phyloP scores from a whole-genome alignment of 2,888 invertebrate genomes.

The Glyphotaelius pellucidus region DNA sequence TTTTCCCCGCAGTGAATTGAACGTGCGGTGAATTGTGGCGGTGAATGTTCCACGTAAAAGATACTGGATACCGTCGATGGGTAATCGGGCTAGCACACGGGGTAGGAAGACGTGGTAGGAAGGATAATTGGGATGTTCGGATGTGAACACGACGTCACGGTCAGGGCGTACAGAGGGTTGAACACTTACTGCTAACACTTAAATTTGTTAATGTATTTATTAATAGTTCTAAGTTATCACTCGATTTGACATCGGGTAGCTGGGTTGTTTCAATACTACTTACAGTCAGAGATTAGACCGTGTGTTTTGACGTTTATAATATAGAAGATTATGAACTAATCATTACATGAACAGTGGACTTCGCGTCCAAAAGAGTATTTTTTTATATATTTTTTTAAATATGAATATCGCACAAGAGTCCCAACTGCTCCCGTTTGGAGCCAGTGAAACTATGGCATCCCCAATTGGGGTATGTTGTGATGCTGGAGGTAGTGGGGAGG shows the following conservation, averaged over 20 bases:
- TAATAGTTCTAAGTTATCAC: not conserved
- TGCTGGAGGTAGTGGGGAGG: too few relatives aligned
- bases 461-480: too few relatives aligned
- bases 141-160: slow-evolving; percentile 2
- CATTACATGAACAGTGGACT: too few relatives aligned
- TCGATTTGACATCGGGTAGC: not conserved
- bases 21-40: too few relatives aligned
- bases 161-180: not conserved
- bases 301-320: not conserved
- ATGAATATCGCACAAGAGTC: too few relatives aligned
- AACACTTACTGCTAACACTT: not conserved
- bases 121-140: not conserved
- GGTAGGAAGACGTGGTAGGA: not conserved
- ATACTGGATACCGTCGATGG: not conserved
- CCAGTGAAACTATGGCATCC: too few relatives aligned
- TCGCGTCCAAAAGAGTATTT: too few relatives aligned
- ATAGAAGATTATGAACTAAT: too few relatives aligned
- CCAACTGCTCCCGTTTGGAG: too few relatives aligned
- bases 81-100: not conserved
- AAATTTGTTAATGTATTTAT: not conserved
- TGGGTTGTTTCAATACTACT: not conserved
- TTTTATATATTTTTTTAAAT: too few relatives aligned
- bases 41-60: too few relatives aligned
- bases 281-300: not conserved
- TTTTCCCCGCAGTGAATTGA: too few relatives aligned